A percentile compares a stretch with the other conserved stretches of the same genome.
phyloP scores from a whole-genome alignment of 2,888 invertebrate species.

The Masnerella sp. region DNA sequence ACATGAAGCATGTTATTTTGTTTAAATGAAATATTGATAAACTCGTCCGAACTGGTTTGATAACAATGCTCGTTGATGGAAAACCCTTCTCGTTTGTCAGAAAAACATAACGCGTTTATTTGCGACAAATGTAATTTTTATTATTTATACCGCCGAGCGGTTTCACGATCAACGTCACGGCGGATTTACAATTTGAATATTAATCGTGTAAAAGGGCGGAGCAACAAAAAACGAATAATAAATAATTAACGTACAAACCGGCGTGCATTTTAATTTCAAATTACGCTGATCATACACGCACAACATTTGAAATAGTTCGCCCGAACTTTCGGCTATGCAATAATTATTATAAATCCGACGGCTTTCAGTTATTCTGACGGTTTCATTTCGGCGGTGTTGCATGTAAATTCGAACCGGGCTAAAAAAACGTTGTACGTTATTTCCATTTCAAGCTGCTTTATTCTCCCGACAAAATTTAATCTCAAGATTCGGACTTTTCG shows the following conservation, averaged over 20 bases:
- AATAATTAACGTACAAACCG: neutral
- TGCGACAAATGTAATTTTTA: neutral
- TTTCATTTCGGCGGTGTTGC: neutral
- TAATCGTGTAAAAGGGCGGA: neutral
- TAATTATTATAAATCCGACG: slow-evolving; percentile 12
- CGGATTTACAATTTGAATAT: neutral
- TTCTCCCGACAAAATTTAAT: neutral
- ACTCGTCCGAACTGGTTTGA: slow-evolving; percentile 6
- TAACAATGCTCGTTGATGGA: neutral
- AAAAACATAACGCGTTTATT: neutral
- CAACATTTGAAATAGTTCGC: neutral
- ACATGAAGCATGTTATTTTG: slow-evolving; percentile 20
- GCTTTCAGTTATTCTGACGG: neutral
- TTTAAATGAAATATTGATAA: slow-evolving; percentile 20
- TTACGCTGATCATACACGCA: neutral
- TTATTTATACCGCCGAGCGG: neutral
- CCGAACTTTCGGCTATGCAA: neutral
- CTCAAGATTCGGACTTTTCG: too few species aligned
- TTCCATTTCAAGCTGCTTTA: neutral
- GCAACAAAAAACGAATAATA: neutral
- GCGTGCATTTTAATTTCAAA: slow-evolving; percentile 15
- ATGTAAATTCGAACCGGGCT: neutral
- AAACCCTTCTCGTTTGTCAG: neutral
- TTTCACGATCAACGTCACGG: too few species aligned
- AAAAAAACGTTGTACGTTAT: neutral